Evolutionary conservation across 2,113 vertebrate species (phyloP).

Genomic region (Neotoma lepida): DNA sequence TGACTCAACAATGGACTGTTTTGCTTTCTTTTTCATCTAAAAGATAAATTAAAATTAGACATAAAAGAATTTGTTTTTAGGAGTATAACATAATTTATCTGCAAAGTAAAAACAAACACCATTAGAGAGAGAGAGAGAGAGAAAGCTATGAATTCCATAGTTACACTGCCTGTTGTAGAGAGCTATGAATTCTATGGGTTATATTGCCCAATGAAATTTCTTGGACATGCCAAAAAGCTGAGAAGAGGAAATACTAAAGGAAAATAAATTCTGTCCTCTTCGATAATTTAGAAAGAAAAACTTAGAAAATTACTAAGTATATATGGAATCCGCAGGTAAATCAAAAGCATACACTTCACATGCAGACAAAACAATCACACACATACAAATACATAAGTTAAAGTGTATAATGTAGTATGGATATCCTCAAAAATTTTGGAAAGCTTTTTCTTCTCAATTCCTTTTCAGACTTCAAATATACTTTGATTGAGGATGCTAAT

Average conservation of each 20-base stretch:
- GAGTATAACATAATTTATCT: constrained; percentile 84
- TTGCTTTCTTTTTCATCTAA: constrained; percentile 96
- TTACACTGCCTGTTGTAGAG: background rate
- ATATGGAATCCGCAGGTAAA: constrained; percentile 32
- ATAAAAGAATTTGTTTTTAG: constrained; percentile 59
- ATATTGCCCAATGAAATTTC: constrained; percentile 12
- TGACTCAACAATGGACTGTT: constrained; percentile 83
- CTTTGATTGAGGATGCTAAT: constrained; percentile 83
- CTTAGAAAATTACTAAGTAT: background rate
- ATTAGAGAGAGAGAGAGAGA: background rate
- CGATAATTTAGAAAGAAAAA: constrained; percentile 8
- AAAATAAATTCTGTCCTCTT: background rate
- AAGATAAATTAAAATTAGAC: constrained; percentile 57
- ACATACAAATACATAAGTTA: background rate
- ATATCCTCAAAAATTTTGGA: background rate
- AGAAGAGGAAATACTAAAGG: background rate
- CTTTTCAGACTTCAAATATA: constrained; percentile 49
- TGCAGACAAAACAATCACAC: background rate
- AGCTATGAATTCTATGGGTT: background rate
- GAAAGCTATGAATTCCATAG: background rate
- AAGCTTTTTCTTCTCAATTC: background rate
- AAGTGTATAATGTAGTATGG: background rate
- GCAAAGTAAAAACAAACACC: constrained; percentile 79
- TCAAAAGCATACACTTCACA: constrained; percentile 24
- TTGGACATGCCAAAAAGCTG: constrained; percentile 1